Conservation (phyloP, 30 jellyfish, hydroid and myxozoan genomes). For the Pelagia noctiluca region DNA sequence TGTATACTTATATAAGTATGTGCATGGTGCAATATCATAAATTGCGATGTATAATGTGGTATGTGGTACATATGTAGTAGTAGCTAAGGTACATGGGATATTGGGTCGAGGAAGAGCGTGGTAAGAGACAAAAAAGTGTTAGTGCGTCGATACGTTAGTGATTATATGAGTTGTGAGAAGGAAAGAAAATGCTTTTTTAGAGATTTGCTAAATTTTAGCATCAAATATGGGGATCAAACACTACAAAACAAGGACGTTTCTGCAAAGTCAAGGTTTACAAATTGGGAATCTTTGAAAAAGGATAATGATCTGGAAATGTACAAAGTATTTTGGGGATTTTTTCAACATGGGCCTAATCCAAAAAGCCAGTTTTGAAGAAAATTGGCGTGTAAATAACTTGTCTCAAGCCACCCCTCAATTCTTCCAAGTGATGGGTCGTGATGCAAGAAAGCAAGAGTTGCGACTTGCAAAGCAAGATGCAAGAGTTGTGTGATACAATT, state of each 20-base stretch:
- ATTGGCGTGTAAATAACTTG: slow-evolving; percentile 2
- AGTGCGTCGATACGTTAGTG: no score
- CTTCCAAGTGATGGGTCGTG: not conserved
- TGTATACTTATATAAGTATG: no score
- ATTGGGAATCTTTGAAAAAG: not conserved
- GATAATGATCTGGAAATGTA: not conserved
- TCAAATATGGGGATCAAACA: not conserved
- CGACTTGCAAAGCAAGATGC: no score
- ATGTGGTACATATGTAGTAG: no score
- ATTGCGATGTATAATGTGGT: no score
- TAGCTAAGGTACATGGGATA: no score
- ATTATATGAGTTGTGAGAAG: no score
- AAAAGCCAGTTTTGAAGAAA: slow-evolving; percentile 3
- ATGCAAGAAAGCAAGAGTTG: not conserved
- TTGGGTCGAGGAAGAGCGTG: no score
- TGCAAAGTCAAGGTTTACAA: not conserved
- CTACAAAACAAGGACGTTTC: not conserved
- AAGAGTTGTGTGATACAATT: no score
- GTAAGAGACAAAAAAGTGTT: no score
- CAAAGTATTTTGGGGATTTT: not conserved
- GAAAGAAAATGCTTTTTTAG: no score
- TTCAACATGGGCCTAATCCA: slow-evolving; percentile 13
- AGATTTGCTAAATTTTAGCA: not conserved
- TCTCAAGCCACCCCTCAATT: slow-evolving; percentile 7
- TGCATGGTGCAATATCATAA: no score